A percentile compares a stretch with the other conserved stretches of the same genome.
Evolutionary conservation across 1,140 invertebrate species (phyloP).

Genomic region (Alviniconcha marisindica): DNA sequence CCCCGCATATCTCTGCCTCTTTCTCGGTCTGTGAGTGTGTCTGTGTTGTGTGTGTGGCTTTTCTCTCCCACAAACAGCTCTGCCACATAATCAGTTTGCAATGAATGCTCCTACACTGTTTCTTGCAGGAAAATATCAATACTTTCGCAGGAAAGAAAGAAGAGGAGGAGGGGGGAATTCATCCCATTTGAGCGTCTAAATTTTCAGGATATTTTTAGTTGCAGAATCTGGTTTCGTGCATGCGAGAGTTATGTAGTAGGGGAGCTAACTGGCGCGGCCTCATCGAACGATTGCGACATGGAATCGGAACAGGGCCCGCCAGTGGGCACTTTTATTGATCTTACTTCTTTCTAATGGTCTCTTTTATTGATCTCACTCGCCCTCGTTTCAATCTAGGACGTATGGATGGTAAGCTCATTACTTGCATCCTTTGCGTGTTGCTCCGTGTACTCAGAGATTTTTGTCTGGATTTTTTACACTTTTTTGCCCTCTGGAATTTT

Average conservation of each 20-base stretch:
- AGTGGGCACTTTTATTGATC: conserved; percentile 15
- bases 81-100: too few species aligned
- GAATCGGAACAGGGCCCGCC: not conserved
- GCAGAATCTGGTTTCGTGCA: too few species aligned
- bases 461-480: not conserved
- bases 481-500: not conserved
- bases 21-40: too few species aligned
- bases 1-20: not conserved
- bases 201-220: too few species aligned
- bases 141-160: too few species aligned
- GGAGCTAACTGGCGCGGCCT: not conserved
- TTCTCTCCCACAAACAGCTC: too few species aligned
- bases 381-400: conserved; percentile 30
- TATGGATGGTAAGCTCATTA: conserved; percentile 34
- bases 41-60: too few species aligned
- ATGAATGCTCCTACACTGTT: too few species aligned
- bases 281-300: not conserved
- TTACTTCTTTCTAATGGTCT: conserved; percentile 28
- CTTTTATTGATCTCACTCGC: conserved; percentile 9
- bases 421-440: not conserved
- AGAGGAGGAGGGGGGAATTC: too few species aligned
- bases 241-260: not conserved
- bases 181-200: too few species aligned
- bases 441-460: not conserved
- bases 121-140: too few species aligned